A percentile compares a stretch with the other conserved stretches of the same genome.
Conservation (phyloP, 2,888 invertebrate genomes). For the Rotaria magnacalcarata region DNA sequence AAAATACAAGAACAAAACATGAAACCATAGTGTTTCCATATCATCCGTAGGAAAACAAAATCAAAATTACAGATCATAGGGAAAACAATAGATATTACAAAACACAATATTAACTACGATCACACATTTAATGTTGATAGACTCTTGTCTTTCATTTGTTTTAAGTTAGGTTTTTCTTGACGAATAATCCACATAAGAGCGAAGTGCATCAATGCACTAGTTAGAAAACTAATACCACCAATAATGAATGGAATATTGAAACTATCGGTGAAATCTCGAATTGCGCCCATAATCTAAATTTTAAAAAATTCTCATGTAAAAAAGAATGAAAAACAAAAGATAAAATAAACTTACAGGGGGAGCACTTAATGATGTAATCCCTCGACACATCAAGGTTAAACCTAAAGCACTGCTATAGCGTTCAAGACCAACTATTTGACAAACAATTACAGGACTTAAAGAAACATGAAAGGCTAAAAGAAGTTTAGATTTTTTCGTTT, state of each 20-base stretch:
- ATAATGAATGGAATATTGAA: neutral
- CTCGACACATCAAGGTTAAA: slow-evolving; percentile 19
- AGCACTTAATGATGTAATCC: neutral
- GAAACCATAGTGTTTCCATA: neutral
- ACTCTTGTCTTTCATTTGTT: neutral
- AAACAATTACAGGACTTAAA: slow-evolving; percentile 3
- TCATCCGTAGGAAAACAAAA: neutral
- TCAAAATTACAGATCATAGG: neutral
- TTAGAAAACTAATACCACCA: neutral
- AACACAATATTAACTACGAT: neutral
- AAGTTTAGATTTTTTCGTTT: too few relatives aligned
- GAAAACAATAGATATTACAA: neutral
- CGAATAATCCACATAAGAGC: neutral
- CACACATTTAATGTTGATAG: neutral
- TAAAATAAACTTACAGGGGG: neutral
- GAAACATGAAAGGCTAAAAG: slow-evolving; percentile 23
- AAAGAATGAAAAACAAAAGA: neutral
- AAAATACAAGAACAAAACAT: neutral
- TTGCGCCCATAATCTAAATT: slow-evolving; percentile 6
- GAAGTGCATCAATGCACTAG: slow-evolving; percentile 24
- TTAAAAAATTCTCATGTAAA: neutral
- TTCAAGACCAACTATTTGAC: slow-evolving; percentile 25
- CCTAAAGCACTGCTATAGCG: neutral
- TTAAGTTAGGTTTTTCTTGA: neutral
- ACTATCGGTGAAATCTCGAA: neutral